Conservation (phyloP, 2,113 vertebrate genomes). For the Nyctereutes procyonoides region DNA sequence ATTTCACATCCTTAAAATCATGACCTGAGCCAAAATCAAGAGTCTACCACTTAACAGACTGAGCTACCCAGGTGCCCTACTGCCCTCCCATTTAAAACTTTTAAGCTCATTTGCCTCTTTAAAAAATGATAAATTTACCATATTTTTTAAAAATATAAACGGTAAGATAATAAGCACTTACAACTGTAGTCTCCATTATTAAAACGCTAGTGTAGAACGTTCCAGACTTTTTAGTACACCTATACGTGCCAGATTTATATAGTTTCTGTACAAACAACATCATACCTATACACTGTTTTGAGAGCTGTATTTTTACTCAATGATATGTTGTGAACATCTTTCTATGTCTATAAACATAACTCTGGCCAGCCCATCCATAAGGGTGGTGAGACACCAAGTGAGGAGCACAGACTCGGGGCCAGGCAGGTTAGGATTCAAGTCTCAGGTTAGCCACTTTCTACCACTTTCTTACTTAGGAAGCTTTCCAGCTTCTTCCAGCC, state of each 20-base stretch:
- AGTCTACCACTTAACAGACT: neutral
- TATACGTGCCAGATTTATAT: neutral
- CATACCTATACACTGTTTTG: neutral
- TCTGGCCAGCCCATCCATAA: neutral
- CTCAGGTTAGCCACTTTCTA: neutral
- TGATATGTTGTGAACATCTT: neutral
- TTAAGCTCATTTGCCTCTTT: neutral
- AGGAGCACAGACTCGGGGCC: neutral
- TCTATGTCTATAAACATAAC: neutral
- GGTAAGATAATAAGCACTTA: neutral
- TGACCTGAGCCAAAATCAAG: neutral
- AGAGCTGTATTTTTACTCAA: neutral
- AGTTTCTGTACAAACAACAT: neutral
- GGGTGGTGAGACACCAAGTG: neutral
- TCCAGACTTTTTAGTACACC: neutral
- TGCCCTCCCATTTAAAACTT: neutral
- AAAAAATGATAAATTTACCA: neutral
- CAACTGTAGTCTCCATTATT: neutral
- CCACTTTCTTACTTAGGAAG: neutral
- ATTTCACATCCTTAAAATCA: neutral
- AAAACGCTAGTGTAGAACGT: neutral
- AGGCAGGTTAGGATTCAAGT: neutral
- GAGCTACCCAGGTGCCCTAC: neutral
- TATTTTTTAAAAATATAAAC: neutral
- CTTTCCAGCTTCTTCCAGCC: neutral